Evolutionary conservation across 2,113 vertebrate genomes (phyloP), one percentile per base, ranked within the genome.

Genomic region (Cephalopholis sonnerati): DNA sequence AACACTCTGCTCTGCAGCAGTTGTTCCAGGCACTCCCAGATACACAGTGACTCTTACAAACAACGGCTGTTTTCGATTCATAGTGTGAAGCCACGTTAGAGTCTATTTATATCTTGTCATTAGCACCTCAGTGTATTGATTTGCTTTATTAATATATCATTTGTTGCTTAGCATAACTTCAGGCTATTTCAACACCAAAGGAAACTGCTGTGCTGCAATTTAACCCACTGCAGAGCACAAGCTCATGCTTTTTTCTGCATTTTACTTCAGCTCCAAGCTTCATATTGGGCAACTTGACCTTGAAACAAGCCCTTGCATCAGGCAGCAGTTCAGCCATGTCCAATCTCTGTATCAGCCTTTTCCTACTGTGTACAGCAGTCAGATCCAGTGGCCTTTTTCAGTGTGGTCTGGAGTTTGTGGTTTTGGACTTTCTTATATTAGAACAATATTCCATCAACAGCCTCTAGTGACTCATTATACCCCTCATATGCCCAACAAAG

Each of bases 11-110:
- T 51, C 78, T 66, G 69, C 82, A 71, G 87, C 61, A 57, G 63
- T 84, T 29, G 51, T 78, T 90, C 39, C 85, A 84, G 86, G 59
- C 90, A 87, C 90, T 85, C 81, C 87, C 73, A 24, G 39, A 74
- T 27, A n/a, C 55, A 73, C 84, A 51, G 54, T 62, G 36, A 7
- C 74, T 58, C 61, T 77, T 29, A 87, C 54, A 76, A 83, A 89
- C 86, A 89, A 53, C 29, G 36, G 64, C 79, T 82, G 81, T 63
- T 75, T 57, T 69, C 0, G 15, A 69, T 63, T 78, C 24, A 65
- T 2, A 12, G 68, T 44, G 44, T 16, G 29, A 46, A 80, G 32
- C n/a, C 32, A 66, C 0, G 9, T 54, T 62, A 17, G 1, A 66
- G 39, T 11, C 11, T 64, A 48, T 61, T 67, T 70, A 57, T 10